phyloP scores from a whole-genome alignment of 2,797 vertebrate genomes.

The Thamnophis elegans region DNA sequence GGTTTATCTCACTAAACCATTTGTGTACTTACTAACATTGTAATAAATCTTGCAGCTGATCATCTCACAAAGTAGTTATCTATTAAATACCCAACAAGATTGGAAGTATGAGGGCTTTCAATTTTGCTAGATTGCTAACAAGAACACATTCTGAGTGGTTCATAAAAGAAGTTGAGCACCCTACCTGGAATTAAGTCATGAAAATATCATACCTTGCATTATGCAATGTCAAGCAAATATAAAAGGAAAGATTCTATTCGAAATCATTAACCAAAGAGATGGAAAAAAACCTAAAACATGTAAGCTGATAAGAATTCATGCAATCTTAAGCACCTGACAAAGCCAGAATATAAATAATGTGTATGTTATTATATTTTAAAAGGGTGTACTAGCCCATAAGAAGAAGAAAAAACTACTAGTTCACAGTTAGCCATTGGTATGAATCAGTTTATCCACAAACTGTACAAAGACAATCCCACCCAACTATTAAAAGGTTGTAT shows the following conservation, averaged over 20 bases:
- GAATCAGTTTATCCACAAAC: conserved; percentile 47
- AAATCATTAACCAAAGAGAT: neutral
- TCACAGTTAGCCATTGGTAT: conserved; percentile 1
- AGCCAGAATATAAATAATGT: conserved; percentile 16
- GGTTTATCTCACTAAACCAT: neutral
- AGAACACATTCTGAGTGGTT: neutral
- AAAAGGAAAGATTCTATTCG: neutral
- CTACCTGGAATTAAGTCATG: neutral
- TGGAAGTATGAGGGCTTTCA: neutral
- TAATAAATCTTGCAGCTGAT: neutral
- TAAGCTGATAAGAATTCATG: conserved; percentile 12
- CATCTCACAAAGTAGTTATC: neutral
- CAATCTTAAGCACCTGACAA: neutral
- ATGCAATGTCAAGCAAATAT: neutral
- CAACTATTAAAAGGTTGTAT: conserved; percentile 33
- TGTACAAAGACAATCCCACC: conserved; percentile 50
- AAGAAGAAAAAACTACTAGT: neutral
- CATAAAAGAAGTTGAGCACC: too few relatives aligned
- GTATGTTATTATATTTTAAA: neutral
- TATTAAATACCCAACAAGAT: neutral
- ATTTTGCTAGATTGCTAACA: neutral
- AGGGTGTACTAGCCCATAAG: neutral
- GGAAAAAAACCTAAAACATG: neutral
- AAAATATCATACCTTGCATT: neutral
- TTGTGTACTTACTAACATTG: neutral